Percentiles rank a stretch among this genome's conserved stretches.
Conservation (phyloP, 2,888 invertebrate genomes). For the Caenorhabditis becei region DNA sequence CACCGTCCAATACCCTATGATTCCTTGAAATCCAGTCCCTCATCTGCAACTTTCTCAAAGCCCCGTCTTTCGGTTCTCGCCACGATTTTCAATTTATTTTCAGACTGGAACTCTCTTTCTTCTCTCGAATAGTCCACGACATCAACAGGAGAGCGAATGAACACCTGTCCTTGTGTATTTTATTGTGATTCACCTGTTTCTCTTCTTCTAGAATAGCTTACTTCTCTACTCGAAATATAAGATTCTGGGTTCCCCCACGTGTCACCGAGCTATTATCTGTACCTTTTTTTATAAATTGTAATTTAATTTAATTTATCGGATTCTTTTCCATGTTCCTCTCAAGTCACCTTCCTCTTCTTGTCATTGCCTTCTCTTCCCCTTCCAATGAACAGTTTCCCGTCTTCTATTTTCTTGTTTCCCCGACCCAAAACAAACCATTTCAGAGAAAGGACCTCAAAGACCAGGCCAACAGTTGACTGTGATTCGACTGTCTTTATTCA, state of each 20-base stretch:
- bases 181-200: slow-evolving; percentile 28
- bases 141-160: too few species aligned
- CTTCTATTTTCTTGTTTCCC: neutral
- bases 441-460: slow-evolving; percentile 21
- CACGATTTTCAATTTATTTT: too few species aligned
- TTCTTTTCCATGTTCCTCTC: too few species aligned
- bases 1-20: too few species aligned
- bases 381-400: slow-evolving; percentile 25
- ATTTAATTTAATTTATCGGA: too few species aligned
- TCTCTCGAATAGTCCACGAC: too few species aligned
- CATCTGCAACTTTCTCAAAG: too few species aligned
- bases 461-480: slow-evolving; percentile 72
- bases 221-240: neutral
- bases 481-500: slow-evolving; percentile 66
- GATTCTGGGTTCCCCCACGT: slow-evolving; percentile 39
- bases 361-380: slow-evolving; percentile 11
- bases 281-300: slow-evolving; percentile 3
- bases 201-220: slow-evolving; percentile 16
- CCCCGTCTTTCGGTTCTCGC: too few species aligned
- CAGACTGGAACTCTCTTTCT: too few species aligned
- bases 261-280: slow-evolving; percentile 36
- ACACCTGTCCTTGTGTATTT: slow-evolving; percentile 28
- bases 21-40: too few species aligned
- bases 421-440: neutral
- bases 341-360: slow-evolving; percentile 25